phyloP scores from a whole-genome alignment of 1,140 invertebrate species.

The Drosophila lacertosa region DNA sequence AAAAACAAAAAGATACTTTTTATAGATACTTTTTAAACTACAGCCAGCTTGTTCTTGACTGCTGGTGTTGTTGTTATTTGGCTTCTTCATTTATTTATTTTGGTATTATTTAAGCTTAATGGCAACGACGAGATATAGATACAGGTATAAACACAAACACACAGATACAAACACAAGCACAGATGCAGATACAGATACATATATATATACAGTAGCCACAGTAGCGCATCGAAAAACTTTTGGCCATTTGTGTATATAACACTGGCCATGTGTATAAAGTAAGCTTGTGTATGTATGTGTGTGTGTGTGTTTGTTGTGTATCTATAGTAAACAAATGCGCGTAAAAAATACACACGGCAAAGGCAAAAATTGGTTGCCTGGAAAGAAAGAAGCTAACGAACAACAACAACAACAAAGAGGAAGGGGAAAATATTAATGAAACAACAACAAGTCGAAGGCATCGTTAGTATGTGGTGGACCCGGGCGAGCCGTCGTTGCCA shows the following conservation, averaged over 20 bases:
- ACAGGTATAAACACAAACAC: constrained; percentile 32
- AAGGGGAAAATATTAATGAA: constrained; percentile 40
- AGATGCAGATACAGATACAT: not conserved
- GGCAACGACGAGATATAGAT: constrained; percentile 36
- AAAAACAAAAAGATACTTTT: too few species aligned
- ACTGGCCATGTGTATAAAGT: constrained; percentile 17
- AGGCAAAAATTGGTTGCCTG: constrained; percentile 58
- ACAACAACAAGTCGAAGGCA: constrained; percentile 42
- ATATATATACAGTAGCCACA: constrained; percentile 21
- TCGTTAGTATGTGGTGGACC: constrained; percentile 46
- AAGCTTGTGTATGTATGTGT: constrained; percentile 38
- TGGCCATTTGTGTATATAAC: constrained; percentile 38
- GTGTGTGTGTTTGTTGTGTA: constrained; percentile 66
- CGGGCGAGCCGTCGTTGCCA: constrained; percentile 22
- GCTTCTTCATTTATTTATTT: constrained; percentile 53
- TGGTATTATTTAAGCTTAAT: constrained; percentile 70
- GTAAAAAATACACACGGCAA: constrained; percentile 61
- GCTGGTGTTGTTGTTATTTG: constrained; percentile 44
- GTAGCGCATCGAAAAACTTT: constrained; percentile 42
- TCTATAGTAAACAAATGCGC: constrained; percentile 77
- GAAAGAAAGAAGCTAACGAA: constrained; percentile 45
- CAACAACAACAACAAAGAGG: constrained; percentile 28
- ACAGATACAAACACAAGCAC: constrained; percentile 9
- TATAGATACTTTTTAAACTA: constrained; percentile 46
- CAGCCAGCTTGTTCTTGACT: constrained; percentile 6